A percentile compares a stretch with the other conserved stretches of the same genome.
phyloP scores from a whole-genome alignment of 2,113 vertebrate species.

The Chionomys nivalis region DNA sequence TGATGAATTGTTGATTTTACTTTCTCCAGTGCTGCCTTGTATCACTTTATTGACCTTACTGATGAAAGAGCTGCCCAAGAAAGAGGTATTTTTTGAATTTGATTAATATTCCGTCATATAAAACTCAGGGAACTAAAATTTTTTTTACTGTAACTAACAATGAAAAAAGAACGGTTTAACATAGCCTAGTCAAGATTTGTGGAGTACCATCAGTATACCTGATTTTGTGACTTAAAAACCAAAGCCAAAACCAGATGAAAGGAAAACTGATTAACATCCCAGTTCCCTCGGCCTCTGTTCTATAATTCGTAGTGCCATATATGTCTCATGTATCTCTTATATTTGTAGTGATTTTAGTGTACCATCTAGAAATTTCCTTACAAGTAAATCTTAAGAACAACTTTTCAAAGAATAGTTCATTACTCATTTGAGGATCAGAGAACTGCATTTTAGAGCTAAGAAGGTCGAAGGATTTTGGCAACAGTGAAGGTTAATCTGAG shows the following conservation, averaged over 20 bases:
- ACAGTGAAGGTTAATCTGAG: background rate
- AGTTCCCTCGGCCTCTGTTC: background rate
- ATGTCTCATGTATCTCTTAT: background rate
- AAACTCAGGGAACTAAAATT: background rate
- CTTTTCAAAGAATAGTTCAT: background rate
- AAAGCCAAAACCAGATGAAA: background rate
- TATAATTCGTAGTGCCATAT: background rate
- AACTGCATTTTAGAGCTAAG: background rate
- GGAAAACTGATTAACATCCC: background rate
- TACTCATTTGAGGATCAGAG: background rate
- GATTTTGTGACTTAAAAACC: background rate
- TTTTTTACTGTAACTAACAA: background rate
- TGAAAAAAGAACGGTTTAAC: background rate
- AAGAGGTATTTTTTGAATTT: constrained; percentile 9
- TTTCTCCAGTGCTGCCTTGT: background rate
- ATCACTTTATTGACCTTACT: constrained; percentile 51
- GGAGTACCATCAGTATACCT: background rate
- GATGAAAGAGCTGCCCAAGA: background rate
- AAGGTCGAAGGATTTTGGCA: background rate
- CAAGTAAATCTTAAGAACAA: background rate
- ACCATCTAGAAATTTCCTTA: background rate
- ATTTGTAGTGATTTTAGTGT: background rate
- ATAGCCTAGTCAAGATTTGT: background rate
- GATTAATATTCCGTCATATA: background rate
- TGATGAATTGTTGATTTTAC: constrained; percentile 3